Percentiles rank a stretch among this genome's conserved stretches.
Conservation (phyloP, 1,140 invertebrate species). For the Drosophila teissieri region DNA sequence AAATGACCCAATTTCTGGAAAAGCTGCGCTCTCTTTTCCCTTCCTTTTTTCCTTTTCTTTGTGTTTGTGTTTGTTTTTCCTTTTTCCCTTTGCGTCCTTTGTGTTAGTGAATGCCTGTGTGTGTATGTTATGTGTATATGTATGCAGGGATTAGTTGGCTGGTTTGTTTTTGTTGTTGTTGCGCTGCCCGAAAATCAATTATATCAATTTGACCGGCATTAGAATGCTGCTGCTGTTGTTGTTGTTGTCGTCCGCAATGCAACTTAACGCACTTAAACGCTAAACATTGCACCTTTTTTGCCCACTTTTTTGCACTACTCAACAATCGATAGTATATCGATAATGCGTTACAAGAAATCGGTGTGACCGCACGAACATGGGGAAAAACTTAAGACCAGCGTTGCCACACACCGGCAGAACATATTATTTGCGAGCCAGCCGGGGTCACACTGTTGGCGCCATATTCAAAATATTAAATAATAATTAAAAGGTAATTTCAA, state of each 20-base stretch:
- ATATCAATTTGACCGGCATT: slow-evolving; percentile 17
- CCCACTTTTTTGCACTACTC: slow-evolving; percentile 22
- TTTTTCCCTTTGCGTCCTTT: slow-evolving; percentile 15
- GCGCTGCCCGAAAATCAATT: slow-evolving; percentile 1
- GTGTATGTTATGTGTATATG: slow-evolving; percentile 14
- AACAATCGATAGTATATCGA: neutral
- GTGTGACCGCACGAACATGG: neutral
- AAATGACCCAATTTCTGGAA: slow-evolving; percentile 70
- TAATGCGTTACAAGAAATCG: neutral
- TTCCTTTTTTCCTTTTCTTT: slow-evolving; percentile 23
- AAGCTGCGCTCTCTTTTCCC: slow-evolving; percentile 47
- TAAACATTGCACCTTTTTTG: slow-evolving; percentile 25
- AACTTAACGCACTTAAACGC: slow-evolving; percentile 24
- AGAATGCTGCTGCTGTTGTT: slow-evolving; percentile 23
- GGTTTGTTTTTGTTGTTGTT: slow-evolving; percentile 37
- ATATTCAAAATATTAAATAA: neutral
- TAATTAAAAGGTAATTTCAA: no score
- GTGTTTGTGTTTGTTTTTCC: slow-evolving; percentile 73
- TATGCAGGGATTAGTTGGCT: neutral
- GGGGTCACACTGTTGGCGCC: slow-evolving; percentile 6
- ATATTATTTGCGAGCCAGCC: neutral
- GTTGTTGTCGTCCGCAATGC: slow-evolving; percentile 8
- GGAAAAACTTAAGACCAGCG: neutral
- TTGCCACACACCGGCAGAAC: neutral
- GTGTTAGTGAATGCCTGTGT: slow-evolving; percentile 16